A percentile compares a stretch with the other conserved stretches of the same genome.
phyloP scores from a whole-genome alignment of 2,797 vertebrate species.

The Aselliscus stoliczkanus region DNA sequence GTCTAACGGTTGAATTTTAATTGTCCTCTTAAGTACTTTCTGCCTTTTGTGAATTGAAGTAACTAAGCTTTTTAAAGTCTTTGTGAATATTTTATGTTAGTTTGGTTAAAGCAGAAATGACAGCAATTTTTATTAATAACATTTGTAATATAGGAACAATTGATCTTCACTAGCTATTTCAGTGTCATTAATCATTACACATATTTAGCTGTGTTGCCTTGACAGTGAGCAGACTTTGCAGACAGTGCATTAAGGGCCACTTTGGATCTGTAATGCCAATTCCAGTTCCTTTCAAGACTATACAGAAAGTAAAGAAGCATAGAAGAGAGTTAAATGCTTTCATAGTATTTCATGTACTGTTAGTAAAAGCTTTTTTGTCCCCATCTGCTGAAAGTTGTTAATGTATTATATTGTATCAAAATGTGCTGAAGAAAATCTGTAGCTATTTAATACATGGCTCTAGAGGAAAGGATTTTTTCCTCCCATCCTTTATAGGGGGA shows the following conservation, averaged over 20 bases:
- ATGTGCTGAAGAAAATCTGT: neutral
- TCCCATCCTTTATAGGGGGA: neutral
- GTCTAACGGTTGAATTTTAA: slow-evolving; percentile 55
- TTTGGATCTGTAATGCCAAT: neutral
- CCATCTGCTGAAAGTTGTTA: neutral
- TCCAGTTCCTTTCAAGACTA: neutral
- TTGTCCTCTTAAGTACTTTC: slow-evolving; percentile 48
- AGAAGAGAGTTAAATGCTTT: neutral
- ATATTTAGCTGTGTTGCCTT: neutral
- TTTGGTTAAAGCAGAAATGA: slow-evolving; percentile 57
- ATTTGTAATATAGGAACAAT: neutral
- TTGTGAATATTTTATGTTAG: slow-evolving; percentile 39
- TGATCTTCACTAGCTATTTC: neutral
- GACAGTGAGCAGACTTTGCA: neutral
- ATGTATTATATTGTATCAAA: neutral
- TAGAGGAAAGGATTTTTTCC: neutral
- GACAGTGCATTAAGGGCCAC: neutral
- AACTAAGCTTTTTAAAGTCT: slow-evolving; percentile 49
- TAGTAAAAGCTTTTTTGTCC: neutral
- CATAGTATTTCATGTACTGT: neutral
- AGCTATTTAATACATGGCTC: neutral
- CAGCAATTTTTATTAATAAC: slow-evolving; percentile 30
- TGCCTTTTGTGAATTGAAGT: slow-evolving; percentile 19
- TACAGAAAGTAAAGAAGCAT: neutral
- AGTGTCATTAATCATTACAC: neutral